Evolutionary conservation across 2,113 vertebrate species (phyloP), one percentile per base, ranked within the genome.

Genomic region (Chroicocephalus ridibundus): DNA sequence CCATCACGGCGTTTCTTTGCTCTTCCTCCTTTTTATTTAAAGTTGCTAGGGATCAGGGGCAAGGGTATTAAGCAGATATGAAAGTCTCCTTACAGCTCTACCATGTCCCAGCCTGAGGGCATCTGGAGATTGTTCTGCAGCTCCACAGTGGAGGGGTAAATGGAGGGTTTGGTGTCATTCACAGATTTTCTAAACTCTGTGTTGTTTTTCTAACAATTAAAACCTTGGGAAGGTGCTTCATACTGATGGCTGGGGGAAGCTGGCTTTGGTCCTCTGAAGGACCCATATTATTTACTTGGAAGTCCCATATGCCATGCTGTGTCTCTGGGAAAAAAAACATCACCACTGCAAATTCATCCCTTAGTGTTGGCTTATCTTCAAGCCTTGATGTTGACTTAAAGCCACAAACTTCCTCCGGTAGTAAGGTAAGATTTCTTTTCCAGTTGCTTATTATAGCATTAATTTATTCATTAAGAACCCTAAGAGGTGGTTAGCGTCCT

Each of bases 1-100:
- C 89, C 26, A 19, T 18, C 7, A 10, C 0, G 0, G 8, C 2
- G 2, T 49, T 87, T 38, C 32, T 87, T 51, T 47, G 17, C 32
- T 89, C 26, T 87, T 51, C n/a, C 9, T 68, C 38, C 16, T 70
- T 42, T 72, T 36, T 5, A 2, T 62, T 78, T 44, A n/a, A 96
- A 64, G 83, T 20, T 60, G 17, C 10, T 51, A 64, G 34, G 70
- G 60, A 55, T 18, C 10, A 31, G 52, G 51, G 32, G n/a, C 32
- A 82, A 64, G 58, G 62, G 44, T 69, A 49, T 38, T 2, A 15
- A 51, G n/a, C 31, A 71, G 47, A 19, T 34, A 26, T 5, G 17
- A 26, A 62, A 17, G 8, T 17, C n/a, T 60, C 6, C 7, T 54
- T 52, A 36, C 15, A 44, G 51, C 42, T 78, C 29, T 22, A 2